phyloP scores from a whole-genome alignment of 1,140 invertebrate genomes.

The Drosophila subobscura region DNA sequence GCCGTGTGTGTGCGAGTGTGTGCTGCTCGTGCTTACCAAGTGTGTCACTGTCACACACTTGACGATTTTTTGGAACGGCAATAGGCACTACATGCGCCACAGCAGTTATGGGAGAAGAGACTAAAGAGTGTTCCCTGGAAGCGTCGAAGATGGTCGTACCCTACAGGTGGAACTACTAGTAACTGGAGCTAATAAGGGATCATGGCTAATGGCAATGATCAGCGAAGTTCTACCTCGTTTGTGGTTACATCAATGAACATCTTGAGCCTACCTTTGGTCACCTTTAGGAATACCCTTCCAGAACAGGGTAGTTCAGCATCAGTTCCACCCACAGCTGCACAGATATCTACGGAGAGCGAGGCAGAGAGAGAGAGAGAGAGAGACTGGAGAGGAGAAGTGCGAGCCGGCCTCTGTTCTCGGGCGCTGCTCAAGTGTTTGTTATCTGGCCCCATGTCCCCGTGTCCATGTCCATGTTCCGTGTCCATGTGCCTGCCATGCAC shows the following conservation, averaged over 20 bases:
- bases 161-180: not conserved
- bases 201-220: too few relatives aligned
- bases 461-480: slow-evolving; percentile 29
- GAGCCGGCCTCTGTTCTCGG: slow-evolving; percentile 32
- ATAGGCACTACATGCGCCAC: slow-evolving; percentile 32
- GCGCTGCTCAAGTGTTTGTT: slow-evolving; percentile 73
- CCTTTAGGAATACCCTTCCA: too few relatives aligned
- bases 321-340: too few relatives aligned
- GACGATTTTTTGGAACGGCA: slow-evolving; percentile 69
- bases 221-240: too few relatives aligned
- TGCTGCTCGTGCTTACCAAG: slow-evolving; percentile 42
- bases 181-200: too few relatives aligned
- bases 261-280: too few relatives aligned
- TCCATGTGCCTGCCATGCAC: slow-evolving; percentile 48
- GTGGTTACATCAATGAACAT: too few relatives aligned
- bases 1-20: slow-evolving; percentile 12
- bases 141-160: slow-evolving; percentile 11
- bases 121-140: not conserved
- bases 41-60: slow-evolving; percentile 80
- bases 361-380: not conserved
- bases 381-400: not conserved
- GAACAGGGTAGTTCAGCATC: too few relatives aligned
- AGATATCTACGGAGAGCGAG: not conserved
- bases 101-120: slow-evolving; percentile 10
- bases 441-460: slow-evolving; percentile 42